Percentiles rank a stretch among this genome's conserved stretches.
These are phyloP conservation scores for Microcebus griseorufus DNA, from an alignment of 2,113 vertebrate genomes.

Conservation along the genomic window DNA sequence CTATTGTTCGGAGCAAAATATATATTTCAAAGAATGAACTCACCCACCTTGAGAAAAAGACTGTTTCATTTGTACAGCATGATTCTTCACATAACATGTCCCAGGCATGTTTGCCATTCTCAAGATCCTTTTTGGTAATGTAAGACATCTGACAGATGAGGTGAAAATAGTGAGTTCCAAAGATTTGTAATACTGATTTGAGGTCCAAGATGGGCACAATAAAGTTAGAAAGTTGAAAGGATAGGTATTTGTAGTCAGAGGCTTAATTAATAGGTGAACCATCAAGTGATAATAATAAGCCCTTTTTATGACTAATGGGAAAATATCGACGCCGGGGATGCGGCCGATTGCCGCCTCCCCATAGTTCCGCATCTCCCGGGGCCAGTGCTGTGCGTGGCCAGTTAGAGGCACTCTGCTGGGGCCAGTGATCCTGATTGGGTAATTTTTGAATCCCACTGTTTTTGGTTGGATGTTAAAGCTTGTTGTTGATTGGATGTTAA, in stretches of 20 bases:
- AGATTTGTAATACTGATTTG: neutral
- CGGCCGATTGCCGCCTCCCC: no score
- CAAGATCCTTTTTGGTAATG: neutral
- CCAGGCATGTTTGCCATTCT: neutral
- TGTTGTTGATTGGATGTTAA: no score
- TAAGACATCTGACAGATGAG: neutral
- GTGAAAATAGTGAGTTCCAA: neutral
- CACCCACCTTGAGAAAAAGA: neutral
- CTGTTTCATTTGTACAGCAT: neutral
- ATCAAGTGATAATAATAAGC: neutral
- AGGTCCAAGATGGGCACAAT: neutral
- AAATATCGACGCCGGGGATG: no score
- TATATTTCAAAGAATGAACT: neutral
- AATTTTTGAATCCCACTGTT: no score
- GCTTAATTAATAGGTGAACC: neutral
- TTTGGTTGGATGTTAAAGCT: no score
- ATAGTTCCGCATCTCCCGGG: accelerated
- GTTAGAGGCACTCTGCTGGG: no score
- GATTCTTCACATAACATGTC: neutral
- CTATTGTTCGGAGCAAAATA: neutral
- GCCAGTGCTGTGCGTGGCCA: no score
- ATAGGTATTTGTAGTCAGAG: neutral
- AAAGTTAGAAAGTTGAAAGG: neutral
- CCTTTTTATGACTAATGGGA: neutral
- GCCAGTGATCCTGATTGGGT: no score